phyloP scores from a whole-genome alignment of 2,797 vertebrate genomes.

The Sarcophilus harrisii region DNA sequence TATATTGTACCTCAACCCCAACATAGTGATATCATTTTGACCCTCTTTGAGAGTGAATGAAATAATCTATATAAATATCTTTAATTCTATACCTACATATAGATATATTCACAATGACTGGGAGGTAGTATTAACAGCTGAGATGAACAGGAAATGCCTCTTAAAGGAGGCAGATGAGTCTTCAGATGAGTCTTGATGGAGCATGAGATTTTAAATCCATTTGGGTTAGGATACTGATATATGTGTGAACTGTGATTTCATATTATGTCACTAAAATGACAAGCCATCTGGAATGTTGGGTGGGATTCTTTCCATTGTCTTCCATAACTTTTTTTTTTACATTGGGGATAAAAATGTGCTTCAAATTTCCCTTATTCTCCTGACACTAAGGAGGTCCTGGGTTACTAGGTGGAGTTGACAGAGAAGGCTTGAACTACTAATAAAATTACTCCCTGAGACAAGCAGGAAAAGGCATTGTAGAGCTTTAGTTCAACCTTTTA shows the following conservation, averaged over 20 bases:
- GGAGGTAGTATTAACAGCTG: not conserved
- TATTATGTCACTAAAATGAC: not conserved
- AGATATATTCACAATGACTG: not conserved
- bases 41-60: not conserved
- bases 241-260: not conserved
- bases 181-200: not conserved
- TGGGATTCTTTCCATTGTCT: not conserved
- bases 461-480: no score
- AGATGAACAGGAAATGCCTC: not conserved
- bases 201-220: not conserved
- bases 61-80: not conserved
- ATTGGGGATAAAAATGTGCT: not conserved
- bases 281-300: not conserved
- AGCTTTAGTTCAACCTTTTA: no score
- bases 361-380: not conserved
- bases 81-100: no score
- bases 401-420: no score
- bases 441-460: no score
- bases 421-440: no score
- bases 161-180: not conserved
- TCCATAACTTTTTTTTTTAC: not conserved
- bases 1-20: not conserved
- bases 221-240: not conserved
- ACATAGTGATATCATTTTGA: not conserved
- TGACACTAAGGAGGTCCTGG: not conserved